These are phyloP conservation scores for Ellobius talpinus DNA, from an alignment of 2,113 vertebrate species.

Conservation along the genomic window DNA sequence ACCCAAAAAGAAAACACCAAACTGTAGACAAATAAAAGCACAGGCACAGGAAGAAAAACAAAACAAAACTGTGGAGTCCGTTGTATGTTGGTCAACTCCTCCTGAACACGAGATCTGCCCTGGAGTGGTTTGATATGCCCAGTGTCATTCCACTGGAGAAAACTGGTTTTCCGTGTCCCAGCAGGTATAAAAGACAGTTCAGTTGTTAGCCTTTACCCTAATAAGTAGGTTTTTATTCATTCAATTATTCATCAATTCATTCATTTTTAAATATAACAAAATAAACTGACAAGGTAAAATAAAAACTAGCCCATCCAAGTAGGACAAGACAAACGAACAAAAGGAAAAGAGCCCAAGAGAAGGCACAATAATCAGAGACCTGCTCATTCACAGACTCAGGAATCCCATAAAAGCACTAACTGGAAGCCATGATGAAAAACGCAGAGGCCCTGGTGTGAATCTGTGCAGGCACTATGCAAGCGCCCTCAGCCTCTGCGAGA, in stretches of 20 bases:
- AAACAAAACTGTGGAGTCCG: not conserved
- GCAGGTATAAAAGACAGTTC: not conserved
- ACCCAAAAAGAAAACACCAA: not conserved
- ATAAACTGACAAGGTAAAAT: not conserved
- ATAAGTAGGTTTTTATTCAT: not conserved
- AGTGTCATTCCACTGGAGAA: not conserved
- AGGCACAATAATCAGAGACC: not conserved
- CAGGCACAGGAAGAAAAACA: too few species aligned
- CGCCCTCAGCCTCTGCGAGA: not conserved
- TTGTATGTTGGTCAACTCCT: not conserved
- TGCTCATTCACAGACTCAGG: not conserved
- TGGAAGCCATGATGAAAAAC: not conserved
- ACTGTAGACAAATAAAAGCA: not conserved
- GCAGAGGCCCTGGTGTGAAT: not conserved
- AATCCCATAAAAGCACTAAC: not conserved
- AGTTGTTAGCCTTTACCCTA: not conserved
- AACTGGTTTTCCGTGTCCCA: not conserved
- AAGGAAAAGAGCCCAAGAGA: not conserved
- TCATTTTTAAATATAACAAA: not conserved
- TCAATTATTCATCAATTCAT: not conserved
- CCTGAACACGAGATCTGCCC: not conserved
- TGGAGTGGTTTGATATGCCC: not conserved
- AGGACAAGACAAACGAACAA: not conserved
- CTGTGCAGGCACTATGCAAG: not conserved
- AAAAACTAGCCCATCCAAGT: not conserved